Percentiles rank a stretch among this genome's conserved stretches.
Conservation (phyloP, 2,797 vertebrate genomes). For the Thalassophryne amazonica region DNA sequence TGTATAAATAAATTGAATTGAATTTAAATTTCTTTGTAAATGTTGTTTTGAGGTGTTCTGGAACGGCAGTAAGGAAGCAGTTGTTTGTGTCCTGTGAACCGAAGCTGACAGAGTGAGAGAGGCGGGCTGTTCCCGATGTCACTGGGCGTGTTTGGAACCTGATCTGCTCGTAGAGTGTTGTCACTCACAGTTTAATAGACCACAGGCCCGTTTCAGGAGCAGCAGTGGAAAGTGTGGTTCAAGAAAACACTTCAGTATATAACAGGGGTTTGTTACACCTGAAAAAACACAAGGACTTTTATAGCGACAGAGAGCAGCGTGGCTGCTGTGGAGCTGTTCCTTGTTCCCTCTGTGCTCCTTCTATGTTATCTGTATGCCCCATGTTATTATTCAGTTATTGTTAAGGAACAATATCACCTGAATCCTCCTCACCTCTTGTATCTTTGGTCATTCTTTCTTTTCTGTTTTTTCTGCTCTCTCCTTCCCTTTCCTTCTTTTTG, state of each 20-base stretch:
- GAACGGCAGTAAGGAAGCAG: background rate
- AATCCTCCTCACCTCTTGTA: too few species aligned
- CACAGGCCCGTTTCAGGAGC: conserved; percentile 40
- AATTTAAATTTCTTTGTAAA: too few species aligned
- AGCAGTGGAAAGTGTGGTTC: conserved; percentile 55
- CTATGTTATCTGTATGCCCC: background rate
- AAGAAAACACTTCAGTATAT: conserved; percentile 31
- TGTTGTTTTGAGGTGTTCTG: too few species aligned
- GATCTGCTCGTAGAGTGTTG: conserved; percentile 42
- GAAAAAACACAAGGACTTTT: background rate
- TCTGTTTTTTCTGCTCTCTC: background rate
- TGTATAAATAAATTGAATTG: too few species aligned
- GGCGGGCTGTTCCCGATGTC: background rate
- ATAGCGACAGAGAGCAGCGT: background rate
- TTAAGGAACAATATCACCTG: too few species aligned
- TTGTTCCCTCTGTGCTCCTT: background rate
- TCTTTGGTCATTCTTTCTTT: background rate
- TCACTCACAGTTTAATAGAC: conserved; percentile 50
- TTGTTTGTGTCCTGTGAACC: conserved; percentile 32
- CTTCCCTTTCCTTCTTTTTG: background rate
- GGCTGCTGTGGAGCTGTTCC: background rate
- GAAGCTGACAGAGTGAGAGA: conserved; percentile 1
- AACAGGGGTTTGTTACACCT: conserved; percentile 10
- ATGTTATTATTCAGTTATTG: background rate
- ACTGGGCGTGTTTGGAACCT: conserved; percentile 23